phyloP scores from a whole-genome alignment of 35 echinoderm and acorn worm species.

The Eucidaris tribuloides region DNA sequence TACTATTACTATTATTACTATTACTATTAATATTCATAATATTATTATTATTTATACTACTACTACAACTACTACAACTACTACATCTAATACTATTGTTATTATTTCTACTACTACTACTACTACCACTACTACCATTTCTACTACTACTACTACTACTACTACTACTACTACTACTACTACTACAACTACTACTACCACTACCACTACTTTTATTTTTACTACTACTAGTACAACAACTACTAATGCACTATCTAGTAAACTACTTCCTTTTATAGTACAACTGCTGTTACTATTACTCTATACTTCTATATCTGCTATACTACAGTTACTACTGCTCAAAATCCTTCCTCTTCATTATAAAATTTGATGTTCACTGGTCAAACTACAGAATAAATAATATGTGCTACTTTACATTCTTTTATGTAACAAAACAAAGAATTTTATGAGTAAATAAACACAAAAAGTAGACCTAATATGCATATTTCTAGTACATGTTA shows the following conservation, averaged over 20 bases:
- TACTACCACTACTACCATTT: neutral
- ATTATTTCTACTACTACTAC: neutral
- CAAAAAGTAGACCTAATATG: no score
- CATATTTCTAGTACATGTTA: no score
- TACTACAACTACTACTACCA: neutral
- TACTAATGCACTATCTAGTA: neutral
- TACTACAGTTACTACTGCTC: no score
- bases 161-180: neutral
- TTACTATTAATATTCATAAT: neutral
- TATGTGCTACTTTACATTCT: no score
- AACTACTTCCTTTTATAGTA: neutral
- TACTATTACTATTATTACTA: neutral
- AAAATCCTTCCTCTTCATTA: no score
- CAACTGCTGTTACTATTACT: no score
- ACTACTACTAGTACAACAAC: neutral
- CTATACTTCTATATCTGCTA: no score
- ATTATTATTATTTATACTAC: neutral
- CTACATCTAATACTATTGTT: neutral
- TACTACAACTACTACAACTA: neutral
- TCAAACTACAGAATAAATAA: no score
- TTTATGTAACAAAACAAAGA: no score
- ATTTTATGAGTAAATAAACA: no score
- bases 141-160: neutral
- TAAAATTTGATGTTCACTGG: no score
- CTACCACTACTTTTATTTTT: neutral